These are phyloP conservation scores for Bombus cullumanus DNA, from an alignment of 1,140 invertebrate species.

Conservation along the genomic window DNA sequence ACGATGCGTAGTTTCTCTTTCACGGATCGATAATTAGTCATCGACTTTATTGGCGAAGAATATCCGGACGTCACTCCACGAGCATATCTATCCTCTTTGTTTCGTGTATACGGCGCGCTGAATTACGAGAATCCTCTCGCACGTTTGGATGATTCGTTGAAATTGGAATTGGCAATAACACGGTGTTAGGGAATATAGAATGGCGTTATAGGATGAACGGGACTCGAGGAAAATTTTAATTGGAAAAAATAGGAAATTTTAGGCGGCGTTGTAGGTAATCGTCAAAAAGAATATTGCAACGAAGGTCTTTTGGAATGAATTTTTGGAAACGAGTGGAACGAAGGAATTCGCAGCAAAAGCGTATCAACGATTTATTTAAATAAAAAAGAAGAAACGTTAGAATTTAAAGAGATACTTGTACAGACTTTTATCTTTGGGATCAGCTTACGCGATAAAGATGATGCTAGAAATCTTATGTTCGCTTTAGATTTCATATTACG, in stretches of 20 bases:
- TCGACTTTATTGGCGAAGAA: background rate
- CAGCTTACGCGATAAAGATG: background rate
- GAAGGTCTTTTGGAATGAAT: no score
- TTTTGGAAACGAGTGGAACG: no score
- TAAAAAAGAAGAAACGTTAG: no score
- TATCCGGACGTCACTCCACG: no score
- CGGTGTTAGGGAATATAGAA: background rate
- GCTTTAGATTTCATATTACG: background rate
- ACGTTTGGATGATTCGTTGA: background rate
- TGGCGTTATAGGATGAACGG: background rate
- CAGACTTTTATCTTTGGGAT: background rate
- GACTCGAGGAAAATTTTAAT: background rate
- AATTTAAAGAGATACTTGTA: background rate
- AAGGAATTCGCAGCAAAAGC: no score
- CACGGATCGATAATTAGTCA: slow-evolving; percentile 2
- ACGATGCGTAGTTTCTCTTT: background rate
- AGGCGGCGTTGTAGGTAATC: no score
- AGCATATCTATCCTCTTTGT: no score
- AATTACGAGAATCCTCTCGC: background rate
- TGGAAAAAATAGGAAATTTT: background rate
- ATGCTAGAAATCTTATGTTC: background rate
- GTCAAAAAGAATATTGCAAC: no score
- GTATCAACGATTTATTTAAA: no score
- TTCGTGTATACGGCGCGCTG: no score
- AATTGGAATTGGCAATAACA: background rate